Conservation (phyloP, 1,140 invertebrate genomes). For the Ooceraea biroi region DNA sequence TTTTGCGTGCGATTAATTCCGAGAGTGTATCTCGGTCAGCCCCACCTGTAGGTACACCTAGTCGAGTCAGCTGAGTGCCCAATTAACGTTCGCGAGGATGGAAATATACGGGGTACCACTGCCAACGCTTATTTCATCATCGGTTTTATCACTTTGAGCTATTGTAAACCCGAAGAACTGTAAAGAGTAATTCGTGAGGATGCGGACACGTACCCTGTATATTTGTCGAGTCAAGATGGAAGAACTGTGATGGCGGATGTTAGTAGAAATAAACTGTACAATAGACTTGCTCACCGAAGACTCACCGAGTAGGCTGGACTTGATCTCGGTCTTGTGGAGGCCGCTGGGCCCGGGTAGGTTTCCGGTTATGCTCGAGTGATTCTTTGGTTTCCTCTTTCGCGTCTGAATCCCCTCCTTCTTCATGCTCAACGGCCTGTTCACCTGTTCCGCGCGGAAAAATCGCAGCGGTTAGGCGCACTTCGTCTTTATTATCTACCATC, state of each 20-base stretch:
- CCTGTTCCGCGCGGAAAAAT: conserved; percentile 85
- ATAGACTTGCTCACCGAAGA: conserved; percentile 81
- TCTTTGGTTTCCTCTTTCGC: conserved; percentile 95
- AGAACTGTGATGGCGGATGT: neutral
- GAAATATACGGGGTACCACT: neutral
- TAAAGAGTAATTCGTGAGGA: neutral
- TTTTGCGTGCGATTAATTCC: too few relatives aligned
- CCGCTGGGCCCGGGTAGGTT: conserved; percentile 77
- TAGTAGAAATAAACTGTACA: conserved; percentile 56
- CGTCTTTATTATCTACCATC: too few relatives aligned
- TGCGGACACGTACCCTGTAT: neutral
- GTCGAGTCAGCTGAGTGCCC: neutral
- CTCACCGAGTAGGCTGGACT: conserved; percentile 85
- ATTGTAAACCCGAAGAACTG: neutral
- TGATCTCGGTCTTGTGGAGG: conserved; percentile 83
- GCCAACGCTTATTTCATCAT: neutral
- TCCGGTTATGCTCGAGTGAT: conserved; percentile 77
- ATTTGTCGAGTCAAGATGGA: neutral
- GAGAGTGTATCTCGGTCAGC: neutral
- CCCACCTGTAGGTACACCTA: conserved; percentile 66
- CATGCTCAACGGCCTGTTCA: conserved; percentile 96
- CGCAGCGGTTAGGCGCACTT: too few relatives aligned
- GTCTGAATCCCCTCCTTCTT: conserved; percentile 98
- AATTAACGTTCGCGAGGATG: neutral
- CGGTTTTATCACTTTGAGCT: too few relatives aligned